Conservation (phyloP, 2,888 invertebrate species). For the Apamea anceps region DNA sequence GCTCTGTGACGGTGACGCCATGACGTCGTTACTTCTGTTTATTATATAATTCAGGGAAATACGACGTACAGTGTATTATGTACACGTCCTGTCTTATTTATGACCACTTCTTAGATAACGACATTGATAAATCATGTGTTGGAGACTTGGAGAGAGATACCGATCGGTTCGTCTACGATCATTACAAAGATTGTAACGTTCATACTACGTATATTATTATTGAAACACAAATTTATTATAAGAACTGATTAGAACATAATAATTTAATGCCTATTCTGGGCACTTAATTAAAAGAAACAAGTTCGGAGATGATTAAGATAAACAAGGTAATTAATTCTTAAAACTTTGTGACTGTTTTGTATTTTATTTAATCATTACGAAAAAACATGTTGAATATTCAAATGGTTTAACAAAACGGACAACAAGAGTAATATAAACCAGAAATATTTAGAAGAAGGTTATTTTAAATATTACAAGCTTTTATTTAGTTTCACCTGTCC, state of each 20-base stretch:
- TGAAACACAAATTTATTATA: constrained; percentile 13
- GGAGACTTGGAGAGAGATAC: constrained; percentile 6
- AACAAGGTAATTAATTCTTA: constrained; percentile 31
- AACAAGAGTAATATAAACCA: not conserved
- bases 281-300: constrained; percentile 41
- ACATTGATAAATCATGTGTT: constrained; percentile 13
- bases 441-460: not conserved
- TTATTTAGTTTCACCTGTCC: too few relatives aligned
- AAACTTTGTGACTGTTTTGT: constrained; percentile 29
- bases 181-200: not conserved
- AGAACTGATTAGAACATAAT: constrained; percentile 2
- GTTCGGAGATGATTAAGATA: constrained; percentile 42
- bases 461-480: too few relatives aligned
- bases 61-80: not conserved
- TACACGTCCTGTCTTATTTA: constrained; percentile 26
- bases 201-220: not conserved
- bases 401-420: constrained; percentile 6
- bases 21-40: constrained; percentile 14
- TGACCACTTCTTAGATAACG: constrained; percentile 33
- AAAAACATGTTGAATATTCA: constrained; percentile 40
- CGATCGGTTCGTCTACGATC: not conserved
- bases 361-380: constrained; percentile 12
- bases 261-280: constrained; percentile 15
- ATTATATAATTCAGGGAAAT: constrained; percentile 10
- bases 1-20: not conserved